Evolutionary conservation across 2,888 invertebrate genomes (phyloP), one percentile per base, ranked within the genome.

Genomic region (Xylota segnis): DNA sequence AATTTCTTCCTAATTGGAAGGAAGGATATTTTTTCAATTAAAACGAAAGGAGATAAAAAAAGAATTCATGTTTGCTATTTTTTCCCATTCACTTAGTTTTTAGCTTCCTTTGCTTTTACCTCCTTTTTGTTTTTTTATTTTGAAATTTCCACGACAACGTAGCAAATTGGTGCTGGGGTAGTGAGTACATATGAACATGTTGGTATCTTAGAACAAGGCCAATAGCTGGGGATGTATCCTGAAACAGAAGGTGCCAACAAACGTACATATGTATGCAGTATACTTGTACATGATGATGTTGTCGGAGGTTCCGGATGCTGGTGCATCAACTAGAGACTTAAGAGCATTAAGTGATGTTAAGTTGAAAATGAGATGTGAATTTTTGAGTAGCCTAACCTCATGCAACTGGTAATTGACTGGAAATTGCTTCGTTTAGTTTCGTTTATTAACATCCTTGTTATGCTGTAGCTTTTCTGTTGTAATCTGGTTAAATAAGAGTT

Each of bases 331-430:
- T 18, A 59, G 84, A 71, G 74, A 79, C 75, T 84, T 84, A 77
- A 75, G 72, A 63, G 76, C 72, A 72, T 82, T 86, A 86, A 77
- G 66, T 72, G 82, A 72, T 82, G 76, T 82, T 82, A 77, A 82
- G 82, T 86, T 86, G 82, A 68, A 86, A 82, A 77, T 82, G 43
- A 76, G 86, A 77, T 72, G 86, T 71, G 72, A 66, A 82, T 86
- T 86, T 82, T 82, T 82, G 82, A 86, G 76, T 77, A 82, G 76
- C 72, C 71, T 72, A 61, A 43, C 71, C 76, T 74, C 52, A 56
- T 76, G 76, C 68, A 77, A 74, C 68, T 68, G 50, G 82, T 77
- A 82, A 86, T 86, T 82, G 72, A 72, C 43, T 76, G 43, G 54
- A 86, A 82, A 86, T 77, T 76, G 76, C 40, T 58, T 72, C 66